Percentiles rank a stretch among this genome's conserved stretches.
Conservation (phyloP, 2,888 invertebrate species). For the Subacronicta megacephala region DNA sequence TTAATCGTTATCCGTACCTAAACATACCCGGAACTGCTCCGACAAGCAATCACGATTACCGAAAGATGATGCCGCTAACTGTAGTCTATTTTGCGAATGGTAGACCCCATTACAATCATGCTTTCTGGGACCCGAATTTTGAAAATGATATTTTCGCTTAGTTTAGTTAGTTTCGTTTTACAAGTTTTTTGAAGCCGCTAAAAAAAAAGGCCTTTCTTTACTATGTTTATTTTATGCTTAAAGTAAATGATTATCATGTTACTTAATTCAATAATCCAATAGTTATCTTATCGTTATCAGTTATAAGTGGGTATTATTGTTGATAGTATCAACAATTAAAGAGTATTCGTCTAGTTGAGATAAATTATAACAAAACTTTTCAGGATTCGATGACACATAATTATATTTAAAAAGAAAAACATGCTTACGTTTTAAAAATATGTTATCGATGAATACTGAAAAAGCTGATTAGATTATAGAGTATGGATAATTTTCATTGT, state of each 20-base stretch:
- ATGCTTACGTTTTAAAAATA: constrained; percentile 7
- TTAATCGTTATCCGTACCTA: constrained; percentile 15
- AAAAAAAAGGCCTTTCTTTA: too few species aligned
- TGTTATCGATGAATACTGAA: background rate
- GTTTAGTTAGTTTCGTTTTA: too few species aligned
- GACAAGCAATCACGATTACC: background rate
- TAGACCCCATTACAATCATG: too few species aligned
- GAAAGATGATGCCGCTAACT: constrained; percentile 32
- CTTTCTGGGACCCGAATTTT: too few species aligned
- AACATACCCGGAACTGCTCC: constrained; percentile 13
- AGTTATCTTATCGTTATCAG: background rate
- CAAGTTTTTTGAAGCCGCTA: too few species aligned
- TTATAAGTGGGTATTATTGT: background rate
- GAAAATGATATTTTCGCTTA: too few species aligned
- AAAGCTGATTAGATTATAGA: constrained; percentile 25
- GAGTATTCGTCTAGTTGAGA: background rate
- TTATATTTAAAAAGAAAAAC: constrained; percentile 10
- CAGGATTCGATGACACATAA: constrained; percentile 20
- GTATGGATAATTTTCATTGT: too few species aligned
- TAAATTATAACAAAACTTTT: constrained; percentile 4
- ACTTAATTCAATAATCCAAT: background rate
- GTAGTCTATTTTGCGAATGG: too few species aligned
- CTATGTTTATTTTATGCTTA: too few species aligned
- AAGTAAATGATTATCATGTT: background rate
- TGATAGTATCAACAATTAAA: constrained; percentile 1